A percentile compares a stretch with the other conserved stretches of the same genome.
These are phyloP conservation scores for Escarpia spicata DNA, from an alignment of 2,888 invertebrate species.

Conservation along the genomic window DNA sequence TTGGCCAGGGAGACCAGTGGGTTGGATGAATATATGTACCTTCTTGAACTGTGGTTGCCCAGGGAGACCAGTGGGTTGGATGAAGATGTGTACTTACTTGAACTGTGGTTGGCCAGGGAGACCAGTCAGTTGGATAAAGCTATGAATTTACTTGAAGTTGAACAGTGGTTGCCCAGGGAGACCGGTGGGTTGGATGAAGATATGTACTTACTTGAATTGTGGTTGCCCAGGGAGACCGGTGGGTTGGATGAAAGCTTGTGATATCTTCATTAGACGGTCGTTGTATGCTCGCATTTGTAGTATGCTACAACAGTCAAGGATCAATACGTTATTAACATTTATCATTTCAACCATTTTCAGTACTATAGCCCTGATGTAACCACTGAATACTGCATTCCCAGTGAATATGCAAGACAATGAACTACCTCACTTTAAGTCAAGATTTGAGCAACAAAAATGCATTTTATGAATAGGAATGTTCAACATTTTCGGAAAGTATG, in stretches of 20 bases:
- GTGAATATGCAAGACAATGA: too few species aligned
- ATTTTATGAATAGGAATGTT: too few species aligned
- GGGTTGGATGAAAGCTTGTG: conserved; percentile 52
- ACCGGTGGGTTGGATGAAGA: background rate
- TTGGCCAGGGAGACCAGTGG: conserved; percentile 30
- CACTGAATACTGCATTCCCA: too few species aligned
- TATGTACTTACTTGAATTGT: conserved; percentile 33
- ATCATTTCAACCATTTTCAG: background rate
- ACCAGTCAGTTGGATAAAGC: conserved; percentile 48
- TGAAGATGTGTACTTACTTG: conserved; percentile 31
- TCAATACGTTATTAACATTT: background rate
- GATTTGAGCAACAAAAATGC: too few species aligned
- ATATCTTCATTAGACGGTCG: conserved; percentile 52
- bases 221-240: conserved; percentile 33
- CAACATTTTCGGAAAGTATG: too few species aligned
- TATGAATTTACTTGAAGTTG: conserved; percentile 48
- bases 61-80: conserved; percentile 54
- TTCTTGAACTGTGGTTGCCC: background rate
- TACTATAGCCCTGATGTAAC: too few species aligned
- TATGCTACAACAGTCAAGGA: conserved; percentile 47
- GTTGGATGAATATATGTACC: conserved; percentile 6
- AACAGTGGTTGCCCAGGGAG: background rate
- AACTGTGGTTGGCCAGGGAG: conserved; percentile 31
- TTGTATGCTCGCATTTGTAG: conserved; percentile 53
- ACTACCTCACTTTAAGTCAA: too few species aligned